These are phyloP conservation scores for Syngnathus scovelli DNA, from an alignment of 2,113 vertebrate species.

Conservation along the genomic window DNA sequence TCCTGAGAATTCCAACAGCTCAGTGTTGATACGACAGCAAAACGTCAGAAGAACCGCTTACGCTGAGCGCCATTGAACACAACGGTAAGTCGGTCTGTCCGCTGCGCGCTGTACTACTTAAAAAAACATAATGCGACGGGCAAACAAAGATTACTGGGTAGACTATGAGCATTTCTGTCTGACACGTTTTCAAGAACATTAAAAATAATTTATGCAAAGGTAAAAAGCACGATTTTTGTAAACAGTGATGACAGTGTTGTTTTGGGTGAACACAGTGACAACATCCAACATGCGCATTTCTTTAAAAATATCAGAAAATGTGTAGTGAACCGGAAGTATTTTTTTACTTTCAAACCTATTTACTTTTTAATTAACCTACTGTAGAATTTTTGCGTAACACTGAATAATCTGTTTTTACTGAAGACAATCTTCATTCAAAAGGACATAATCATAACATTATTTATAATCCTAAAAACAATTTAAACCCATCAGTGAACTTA, in stretches of 20 bases:
- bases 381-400: not conserved
- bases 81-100: not conserved
- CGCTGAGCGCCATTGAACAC: not conserved
- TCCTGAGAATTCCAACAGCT: conserved; percentile 9
- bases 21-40: not conserved
- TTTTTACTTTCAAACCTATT: not conserved
- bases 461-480: not conserved
- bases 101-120: not conserved
- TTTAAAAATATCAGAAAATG: not conserved
- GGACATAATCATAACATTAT: not conserved
- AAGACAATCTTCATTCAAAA: not conserved
- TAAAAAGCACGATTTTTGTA: not conserved
- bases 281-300: not conserved
- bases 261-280: not conserved
- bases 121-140: not conserved
- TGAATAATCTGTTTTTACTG: not conserved
- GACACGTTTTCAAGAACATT: not conserved
- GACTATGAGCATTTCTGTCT: not conserved
- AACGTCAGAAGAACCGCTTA: not conserved
- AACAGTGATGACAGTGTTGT: not conserved
- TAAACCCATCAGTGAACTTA: not conserved
- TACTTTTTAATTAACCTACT: not conserved
- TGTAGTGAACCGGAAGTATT: not conserved
- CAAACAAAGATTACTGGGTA: not conserved
- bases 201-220: not conserved